Base-by-base conservation (phyloP, 2,888 invertebrate species). In the Zygogramma bicolorata region DNA sequence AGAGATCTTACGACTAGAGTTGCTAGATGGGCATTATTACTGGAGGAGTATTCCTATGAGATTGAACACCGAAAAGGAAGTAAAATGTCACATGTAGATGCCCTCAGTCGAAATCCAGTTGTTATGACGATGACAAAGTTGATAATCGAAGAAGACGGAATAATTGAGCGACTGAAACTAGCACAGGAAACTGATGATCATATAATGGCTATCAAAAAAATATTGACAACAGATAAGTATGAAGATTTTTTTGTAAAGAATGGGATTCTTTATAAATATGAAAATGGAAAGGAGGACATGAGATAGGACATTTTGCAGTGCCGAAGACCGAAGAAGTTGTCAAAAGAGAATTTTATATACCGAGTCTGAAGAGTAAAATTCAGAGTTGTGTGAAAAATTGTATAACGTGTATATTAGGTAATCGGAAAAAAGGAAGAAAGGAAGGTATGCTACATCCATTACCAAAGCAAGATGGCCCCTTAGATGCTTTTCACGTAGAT, bases 401-500 rank as follows among this genome's bases (percentile, higher is more conserved):
- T 53, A 20, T 80, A 25, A 65, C 31, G 10, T 82, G 81, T 62
- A 78, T 81, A 34, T 68, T 81, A 22, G 75, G 65, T n/a, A 75
- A 73, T 38, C 73, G 68, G 46, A 81, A 80, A 68, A 75, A 68
- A 75, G 76, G 49, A 4, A 69, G 57, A 69, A 69, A 75, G 40
- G 83, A 83, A 75, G 81, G 83, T 27, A 75, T 75, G n/a, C 62
- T 84, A 13, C 68, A 81, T 61, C 75, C 80, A 0, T 76, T 84
- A 7, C 70, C 77, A 2, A 85, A 85, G 61, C 81, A 80, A 58
- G 70, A 74, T 58, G 77, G 72, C 46, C 34, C n/a, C 70, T n/a
- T n/a, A 34, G 85, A 85, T 68, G 65, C 82, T 5, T 84, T 85
- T 71, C 81, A 68, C 1, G 84, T 84, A 84, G 84, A 68, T 85